These are phyloP conservation scores for Chalcosyrphus nemorum DNA, from an alignment of 2,888 invertebrate species.

Conservation along the genomic window DNA sequence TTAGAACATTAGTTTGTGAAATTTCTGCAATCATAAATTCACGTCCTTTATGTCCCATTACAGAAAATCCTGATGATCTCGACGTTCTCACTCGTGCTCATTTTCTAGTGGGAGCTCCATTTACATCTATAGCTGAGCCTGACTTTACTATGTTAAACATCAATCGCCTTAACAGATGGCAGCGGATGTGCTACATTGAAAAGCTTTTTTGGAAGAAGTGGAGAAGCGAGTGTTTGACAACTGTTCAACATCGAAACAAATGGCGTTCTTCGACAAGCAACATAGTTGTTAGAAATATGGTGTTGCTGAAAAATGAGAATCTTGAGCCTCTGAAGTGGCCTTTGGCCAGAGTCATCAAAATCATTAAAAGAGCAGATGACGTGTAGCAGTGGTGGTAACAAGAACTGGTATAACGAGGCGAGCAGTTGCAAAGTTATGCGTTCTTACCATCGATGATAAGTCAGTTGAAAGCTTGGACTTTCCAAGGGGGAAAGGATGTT, in stretches of 20 bases:
- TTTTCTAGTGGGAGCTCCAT: conserved; percentile 20
- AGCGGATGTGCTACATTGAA: conserved; percentile 46
- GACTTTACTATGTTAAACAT: conserved; percentile 22
- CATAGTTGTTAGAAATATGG: conserved; percentile 6
- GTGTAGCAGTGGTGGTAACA: conserved; percentile 51
- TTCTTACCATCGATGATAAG: conserved; percentile 33
- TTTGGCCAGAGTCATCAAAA: not conserved
- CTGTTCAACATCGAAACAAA: conserved; percentile 64
- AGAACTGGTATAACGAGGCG: conserved; percentile 35
- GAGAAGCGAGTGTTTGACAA: conserved; percentile 36
- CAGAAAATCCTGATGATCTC: conserved; percentile 12
- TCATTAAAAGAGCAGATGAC: not conserved
- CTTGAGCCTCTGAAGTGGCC: conserved; percentile 56
- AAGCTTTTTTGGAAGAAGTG: conserved; percentile 61
- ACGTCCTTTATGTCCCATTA: conserved; percentile 2
- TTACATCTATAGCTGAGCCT: conserved; percentile 32
- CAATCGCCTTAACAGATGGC: conserved; percentile 38
- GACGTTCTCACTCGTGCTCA: conserved; percentile 28
- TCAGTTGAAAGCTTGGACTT: conserved; percentile 54
- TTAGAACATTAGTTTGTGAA: conserved; percentile 61
- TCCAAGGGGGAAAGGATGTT: conserved; percentile 67
- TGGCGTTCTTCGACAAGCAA: conserved; percentile 47
- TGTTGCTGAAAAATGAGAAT: conserved; percentile 59
- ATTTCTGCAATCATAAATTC: conserved; percentile 44
- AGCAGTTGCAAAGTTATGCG: conserved; percentile 54